Percentiles rank a stretch among this genome's conserved stretches.
Evolutionary conservation across 2,113 vertebrate species (phyloP).

Genomic region (Elachura formosa): DNA sequence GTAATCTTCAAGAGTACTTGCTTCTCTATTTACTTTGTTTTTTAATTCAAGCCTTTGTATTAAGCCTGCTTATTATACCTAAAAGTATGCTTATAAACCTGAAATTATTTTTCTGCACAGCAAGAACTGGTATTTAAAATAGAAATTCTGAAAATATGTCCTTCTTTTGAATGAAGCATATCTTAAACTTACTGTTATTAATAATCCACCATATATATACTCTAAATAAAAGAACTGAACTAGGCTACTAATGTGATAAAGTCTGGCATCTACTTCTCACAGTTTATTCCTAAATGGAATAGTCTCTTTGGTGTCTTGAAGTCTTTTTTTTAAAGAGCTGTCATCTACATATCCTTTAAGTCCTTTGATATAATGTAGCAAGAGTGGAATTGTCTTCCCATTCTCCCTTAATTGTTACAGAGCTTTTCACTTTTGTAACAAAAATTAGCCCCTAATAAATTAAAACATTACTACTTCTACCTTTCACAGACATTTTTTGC

Average conservation of each 20-base stretch:
- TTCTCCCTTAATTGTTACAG: neutral
- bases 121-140: neutral
- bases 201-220: neutral
- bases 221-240: neutral
- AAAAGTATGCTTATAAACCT: too few species aligned
- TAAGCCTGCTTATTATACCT: too few species aligned
- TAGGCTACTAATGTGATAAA: neutral
- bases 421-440: neutral
- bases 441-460: neutral
- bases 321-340: neutral
- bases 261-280: neutral
- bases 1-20: neutral
- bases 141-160: neutral
- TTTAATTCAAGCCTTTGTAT: neutral
- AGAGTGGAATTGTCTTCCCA: neutral
- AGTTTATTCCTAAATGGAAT: neutral
- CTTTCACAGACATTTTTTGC: neutral
- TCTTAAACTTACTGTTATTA: neutral
- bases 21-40: neutral
- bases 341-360: neutral
- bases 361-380: neutral
- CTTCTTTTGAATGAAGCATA: neutral
- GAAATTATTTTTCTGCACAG: neutral
- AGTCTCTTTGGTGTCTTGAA: neutral
- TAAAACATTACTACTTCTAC: neutral